These are phyloP conservation scores for Petrophora chlorosata DNA, from an alignment of 2,888 invertebrate genomes.

Conservation along the genomic window DNA sequence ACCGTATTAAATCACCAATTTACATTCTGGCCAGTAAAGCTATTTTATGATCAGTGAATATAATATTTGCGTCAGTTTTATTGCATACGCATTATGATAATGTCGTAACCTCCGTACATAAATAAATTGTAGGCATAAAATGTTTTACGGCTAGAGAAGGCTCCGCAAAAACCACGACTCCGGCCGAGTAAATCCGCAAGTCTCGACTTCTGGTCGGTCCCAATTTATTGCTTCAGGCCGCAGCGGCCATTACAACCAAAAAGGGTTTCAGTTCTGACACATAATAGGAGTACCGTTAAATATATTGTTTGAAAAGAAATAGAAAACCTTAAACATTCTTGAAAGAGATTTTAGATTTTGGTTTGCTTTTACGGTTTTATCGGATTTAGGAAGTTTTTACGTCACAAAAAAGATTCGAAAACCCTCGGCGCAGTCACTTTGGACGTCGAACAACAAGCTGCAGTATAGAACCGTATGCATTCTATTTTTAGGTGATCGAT, in stretches of 20 bases:
- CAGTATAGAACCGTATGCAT: conserved; percentile 40
- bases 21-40: conserved; percentile 38
- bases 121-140: conserved; percentile 60
- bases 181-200: conserved; percentile 45
- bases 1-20: too few species aligned
- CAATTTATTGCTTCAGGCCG: conserved; percentile 51
- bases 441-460: conserved; percentile 33
- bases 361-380: conserved; percentile 19
- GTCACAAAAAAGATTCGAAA: conserved; percentile 14
- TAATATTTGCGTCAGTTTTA: conserved; percentile 56
- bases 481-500: conserved; percentile 58
- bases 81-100: conserved; percentile 63
- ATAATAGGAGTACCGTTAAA: conserved; percentile 49
- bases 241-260: conserved; percentile 45
- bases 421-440: conserved; percentile 6
- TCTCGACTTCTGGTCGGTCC: conserved; percentile 42
- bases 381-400: conserved; percentile 18
- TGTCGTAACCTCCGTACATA: conserved; percentile 59
- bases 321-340: conserved; percentile 31
- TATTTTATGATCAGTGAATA: conserved; percentile 57
- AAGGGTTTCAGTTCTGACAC: conserved; percentile 38
- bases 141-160: conserved; percentile 52
- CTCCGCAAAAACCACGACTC: conserved; percentile 40
- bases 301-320: conserved; percentile 44
- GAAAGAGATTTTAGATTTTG: conserved; percentile 27